These are phyloP conservation scores for Antedon mediterranea DNA, from an alignment of 53 echinoderm and acorn worm species.

Conservation along the genomic window DNA sequence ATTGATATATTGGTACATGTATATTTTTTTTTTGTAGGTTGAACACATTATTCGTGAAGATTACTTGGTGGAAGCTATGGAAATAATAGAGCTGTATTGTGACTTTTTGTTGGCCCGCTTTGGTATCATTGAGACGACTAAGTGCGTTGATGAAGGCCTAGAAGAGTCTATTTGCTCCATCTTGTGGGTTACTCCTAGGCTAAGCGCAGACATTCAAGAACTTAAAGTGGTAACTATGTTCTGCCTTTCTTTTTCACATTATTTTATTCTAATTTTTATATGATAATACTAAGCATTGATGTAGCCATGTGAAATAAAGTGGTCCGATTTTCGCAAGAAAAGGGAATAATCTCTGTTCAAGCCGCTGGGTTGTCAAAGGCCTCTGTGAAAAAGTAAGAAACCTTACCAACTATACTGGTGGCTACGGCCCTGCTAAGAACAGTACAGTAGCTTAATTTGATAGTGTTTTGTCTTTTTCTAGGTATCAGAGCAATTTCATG, in stretches of 20 bases:
- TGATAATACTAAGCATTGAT: too few relatives aligned
- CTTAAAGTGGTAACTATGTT: conserved; percentile 76
- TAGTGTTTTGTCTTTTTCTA: conserved; percentile 9
- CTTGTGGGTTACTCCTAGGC: conserved; percentile 83
- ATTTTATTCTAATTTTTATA: too few relatives aligned
- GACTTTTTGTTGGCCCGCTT: conserved; percentile 71
- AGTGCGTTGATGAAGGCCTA: conserved; percentile 57
- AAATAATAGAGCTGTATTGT: conserved; percentile 75
- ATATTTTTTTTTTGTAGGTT: conserved; percentile 29
- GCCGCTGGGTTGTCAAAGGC: too few relatives aligned
- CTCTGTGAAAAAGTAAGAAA: too few relatives aligned
- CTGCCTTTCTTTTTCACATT: too few relatives aligned
- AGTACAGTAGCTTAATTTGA: too few relatives aligned
- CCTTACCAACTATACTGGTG: too few relatives aligned
- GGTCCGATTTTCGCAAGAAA: too few relatives aligned
- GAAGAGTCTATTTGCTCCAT: conserved; percentile 60
- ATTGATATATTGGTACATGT: too few relatives aligned
- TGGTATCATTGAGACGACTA: conserved; percentile 72
- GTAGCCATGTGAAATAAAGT: too few relatives aligned
- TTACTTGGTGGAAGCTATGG: conserved; percentile 96
- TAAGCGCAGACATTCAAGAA: conserved; percentile 64
- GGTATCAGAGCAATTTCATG: conserved; percentile 77
- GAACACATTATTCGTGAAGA: conserved; percentile 99
- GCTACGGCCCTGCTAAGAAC: too few relatives aligned
- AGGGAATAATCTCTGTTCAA: too few relatives aligned